phyloP scores from a whole-genome alignment of 2,888 invertebrate species.

The Lasioglossum vierecki region DNA sequence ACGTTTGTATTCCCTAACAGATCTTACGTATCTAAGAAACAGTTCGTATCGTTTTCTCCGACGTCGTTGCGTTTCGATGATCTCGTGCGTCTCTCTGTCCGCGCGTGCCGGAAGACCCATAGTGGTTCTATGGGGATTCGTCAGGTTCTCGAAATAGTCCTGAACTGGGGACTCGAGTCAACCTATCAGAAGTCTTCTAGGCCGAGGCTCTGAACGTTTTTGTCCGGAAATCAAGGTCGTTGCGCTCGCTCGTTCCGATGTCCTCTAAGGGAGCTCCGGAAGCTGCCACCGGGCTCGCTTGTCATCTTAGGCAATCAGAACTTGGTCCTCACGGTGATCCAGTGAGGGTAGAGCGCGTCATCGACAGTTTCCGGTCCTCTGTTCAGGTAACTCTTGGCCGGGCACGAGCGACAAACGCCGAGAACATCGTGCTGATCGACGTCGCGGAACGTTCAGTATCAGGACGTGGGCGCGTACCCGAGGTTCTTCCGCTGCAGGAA shows the following conservation, averaged over 20 bases:
- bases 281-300: neutral
- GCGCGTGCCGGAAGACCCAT: neutral
- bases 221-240: constrained; percentile 46
- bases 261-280: neutral
- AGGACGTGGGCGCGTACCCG: constrained; percentile 86
- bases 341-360: constrained; percentile 50
- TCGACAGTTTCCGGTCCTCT: constrained; percentile 25
- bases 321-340: constrained; percentile 52
- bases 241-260: constrained; percentile 51
- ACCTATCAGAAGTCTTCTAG: neutral
- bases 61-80: constrained; percentile 19
- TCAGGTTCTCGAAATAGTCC: neutral
- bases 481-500: constrained; percentile 91
- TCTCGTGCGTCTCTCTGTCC: neutral
- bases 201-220: constrained; percentile 19
- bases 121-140: neutral
- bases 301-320: constrained; percentile 28
- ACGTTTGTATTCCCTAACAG: constrained; percentile 18
- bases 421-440: constrained; percentile 39
- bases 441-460: constrained; percentile 75
- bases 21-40: constrained; percentile 39
- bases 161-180: neutral
- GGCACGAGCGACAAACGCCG: constrained; percentile 46
- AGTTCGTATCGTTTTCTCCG: constrained; percentile 3
- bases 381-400: constrained; percentile 31